Conservation (phyloP, 2,797 vertebrate genomes). For the Falco rusticolus region DNA sequence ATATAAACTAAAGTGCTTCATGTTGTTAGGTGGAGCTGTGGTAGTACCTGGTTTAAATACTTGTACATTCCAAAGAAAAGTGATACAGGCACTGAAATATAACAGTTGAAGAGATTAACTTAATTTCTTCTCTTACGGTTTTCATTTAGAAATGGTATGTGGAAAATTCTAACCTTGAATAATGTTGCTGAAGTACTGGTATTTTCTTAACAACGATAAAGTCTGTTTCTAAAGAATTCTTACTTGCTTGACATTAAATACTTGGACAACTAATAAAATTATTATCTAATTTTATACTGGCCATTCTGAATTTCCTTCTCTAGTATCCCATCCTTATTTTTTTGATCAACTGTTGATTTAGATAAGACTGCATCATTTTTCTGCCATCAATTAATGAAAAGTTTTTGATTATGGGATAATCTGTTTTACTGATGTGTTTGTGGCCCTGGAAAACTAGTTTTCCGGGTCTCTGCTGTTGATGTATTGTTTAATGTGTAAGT, state of each 20-base stretch:
- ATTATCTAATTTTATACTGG: neutral
- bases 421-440: neutral
- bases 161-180: neutral
- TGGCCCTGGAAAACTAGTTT: neutral
- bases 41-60: neutral
- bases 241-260: neutral
- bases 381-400: neutral
- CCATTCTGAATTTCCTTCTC: neutral
- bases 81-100: neutral
- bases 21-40: neutral
- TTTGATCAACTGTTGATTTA: neutral
- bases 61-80: neutral
- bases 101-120: neutral
- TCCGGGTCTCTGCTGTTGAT: neutral
- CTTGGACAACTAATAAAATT: neutral
- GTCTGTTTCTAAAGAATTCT: neutral
- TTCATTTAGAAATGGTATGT: neutral
- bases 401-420: neutral
- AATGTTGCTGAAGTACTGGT: neutral
- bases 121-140: neutral
- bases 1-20: neutral
- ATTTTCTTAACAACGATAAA: neutral
- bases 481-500: neutral
- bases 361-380: neutral
- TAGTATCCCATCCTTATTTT: neutral